phyloP scores from a whole-genome alignment of 2,888 invertebrate genomes.

The Polietes domitor region DNA sequence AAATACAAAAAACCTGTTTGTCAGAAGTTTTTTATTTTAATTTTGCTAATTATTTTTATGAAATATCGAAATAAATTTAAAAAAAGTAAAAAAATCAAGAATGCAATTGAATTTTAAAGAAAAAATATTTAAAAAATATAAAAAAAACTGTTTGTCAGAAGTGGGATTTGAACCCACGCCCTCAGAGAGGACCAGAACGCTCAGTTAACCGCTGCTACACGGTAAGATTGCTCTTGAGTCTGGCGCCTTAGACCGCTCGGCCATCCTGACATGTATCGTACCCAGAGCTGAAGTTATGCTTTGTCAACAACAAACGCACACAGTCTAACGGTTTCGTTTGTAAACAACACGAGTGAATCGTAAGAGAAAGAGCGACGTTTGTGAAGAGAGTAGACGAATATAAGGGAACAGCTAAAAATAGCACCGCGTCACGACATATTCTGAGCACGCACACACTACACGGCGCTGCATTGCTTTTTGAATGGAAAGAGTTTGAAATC shows the following conservation, averaged over 20 bases:
- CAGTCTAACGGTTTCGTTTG: neutral
- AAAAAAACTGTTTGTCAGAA: constrained; percentile 70
- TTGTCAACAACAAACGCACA: neutral
- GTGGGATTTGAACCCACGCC: constrained; percentile 74
- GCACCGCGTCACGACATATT: neutral
- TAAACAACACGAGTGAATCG: neutral
- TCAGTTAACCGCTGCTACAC: constrained; percentile 7
- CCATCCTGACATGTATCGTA: constrained; percentile 66
- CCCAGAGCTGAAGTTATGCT: neutral
- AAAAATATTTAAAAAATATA: neutral
- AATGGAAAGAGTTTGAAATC: no score
- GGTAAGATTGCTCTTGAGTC: constrained; percentile 68
- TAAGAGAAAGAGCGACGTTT: neutral
- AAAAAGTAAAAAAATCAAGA: no score
- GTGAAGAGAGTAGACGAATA: neutral
- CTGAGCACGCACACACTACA: neutral
- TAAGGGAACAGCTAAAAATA: neutral
- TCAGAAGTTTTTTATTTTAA: no score
- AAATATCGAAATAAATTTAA: no score
- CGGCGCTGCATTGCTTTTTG: no score
- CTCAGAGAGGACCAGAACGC: constrained; percentile 56
- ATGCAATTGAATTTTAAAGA: neutral
- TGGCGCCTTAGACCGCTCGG: constrained; percentile 71
- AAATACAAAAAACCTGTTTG: no score
- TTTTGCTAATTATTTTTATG: no score